Base-by-base conservation (phyloP, 2,113 vertebrate species). In the Passer montanus region DNA sequence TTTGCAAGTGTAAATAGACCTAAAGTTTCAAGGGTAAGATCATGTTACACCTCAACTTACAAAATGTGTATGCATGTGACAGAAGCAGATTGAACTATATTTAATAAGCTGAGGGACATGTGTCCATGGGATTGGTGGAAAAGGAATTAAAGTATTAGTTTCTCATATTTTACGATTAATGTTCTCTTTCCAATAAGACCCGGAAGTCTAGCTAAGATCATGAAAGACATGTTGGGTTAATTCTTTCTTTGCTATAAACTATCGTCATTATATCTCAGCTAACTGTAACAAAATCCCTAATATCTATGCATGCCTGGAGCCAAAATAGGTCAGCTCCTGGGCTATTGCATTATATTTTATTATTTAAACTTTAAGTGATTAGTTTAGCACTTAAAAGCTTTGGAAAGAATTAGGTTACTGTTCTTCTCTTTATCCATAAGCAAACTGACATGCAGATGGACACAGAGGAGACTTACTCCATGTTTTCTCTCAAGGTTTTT, bases 111-210 rank as follows among this genome's bases (percentile, higher is more conserved):
- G 23, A 66, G 84, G 94, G 93, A 90, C 96, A 90, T 94, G 86
- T 87, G 94, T 80, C 93, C 74, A 73, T 78, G 80, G 89, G 88
- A 95, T 96, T 95, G 90, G 35, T 90, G 86, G 70, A 89, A 89
- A 64, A 91, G 94, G 98, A 97, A 98, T 98, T 98, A 98, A 98
- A 97, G 97, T 97, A 97, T 98, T 97, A 98, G 96, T 97, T 97
- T 97, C 96, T 97, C 60, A 96, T 97, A 95, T 97, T 97, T 98
- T 98, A 96, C 97, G 96, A 98, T 97, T 96, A 98, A 98, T 97
- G 95, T 97, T 97, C 77, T 92, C 92, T 78, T 95, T 97, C 74
- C 90, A 72, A 63, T 96, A 95, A 97, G 97, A 97, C 84, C 27
- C 0, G 33, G 18, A 89, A 96, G 94, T 90, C 95, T 31, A 93